Percentiles rank a stretch among this genome's conserved stretches.
These are phyloP conservation scores for Hestina assimilis DNA, from an alignment of 1,140 invertebrate genomes.

Conservation along the genomic window DNA sequence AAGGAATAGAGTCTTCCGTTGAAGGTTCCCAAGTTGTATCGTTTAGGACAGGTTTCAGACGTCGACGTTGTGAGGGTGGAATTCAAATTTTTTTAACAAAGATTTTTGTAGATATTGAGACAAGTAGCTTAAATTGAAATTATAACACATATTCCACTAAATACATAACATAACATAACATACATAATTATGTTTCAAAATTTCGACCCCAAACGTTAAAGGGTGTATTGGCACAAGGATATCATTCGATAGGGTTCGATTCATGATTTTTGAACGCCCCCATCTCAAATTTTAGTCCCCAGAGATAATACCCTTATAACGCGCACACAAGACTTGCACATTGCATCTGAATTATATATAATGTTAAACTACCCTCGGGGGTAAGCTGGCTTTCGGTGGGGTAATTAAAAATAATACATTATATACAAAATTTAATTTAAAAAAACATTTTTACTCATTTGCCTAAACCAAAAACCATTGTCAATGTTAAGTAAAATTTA, in stretches of 20 bases:
- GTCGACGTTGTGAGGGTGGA: too few species aligned
- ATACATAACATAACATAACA: too few species aligned
- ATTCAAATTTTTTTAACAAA: too few species aligned
- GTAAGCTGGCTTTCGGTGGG: constrained; percentile 27
- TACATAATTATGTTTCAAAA: not conserved
- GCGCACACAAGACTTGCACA: constrained; percentile 52
- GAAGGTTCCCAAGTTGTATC: too few species aligned
- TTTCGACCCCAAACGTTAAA: not conserved
- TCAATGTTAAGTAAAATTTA: too few species aligned
- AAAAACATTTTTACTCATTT: not conserved
- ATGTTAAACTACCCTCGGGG: constrained; percentile 48
- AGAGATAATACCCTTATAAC: constrained; percentile 58
- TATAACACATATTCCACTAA: too few species aligned
- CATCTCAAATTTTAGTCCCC: constrained; percentile 63
- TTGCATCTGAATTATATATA: constrained; percentile 66
- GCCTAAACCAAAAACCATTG: not conserved
- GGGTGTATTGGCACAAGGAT: constrained; percentile 38
- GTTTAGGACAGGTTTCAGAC: too few species aligned
- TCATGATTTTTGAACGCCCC: constrained; percentile 69
- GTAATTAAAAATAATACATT: constrained; percentile 27
- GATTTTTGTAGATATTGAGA: too few species aligned
- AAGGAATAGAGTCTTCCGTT: too few species aligned
- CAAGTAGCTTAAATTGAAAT: too few species aligned
- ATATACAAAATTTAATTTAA: constrained; percentile 12
- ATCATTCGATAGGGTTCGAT: constrained; percentile 64